Percentiles rank a stretch among this genome's conserved stretches.
phyloP scores from a whole-genome alignment of 2,113 vertebrate species.

The Alosa alosa region DNA sequence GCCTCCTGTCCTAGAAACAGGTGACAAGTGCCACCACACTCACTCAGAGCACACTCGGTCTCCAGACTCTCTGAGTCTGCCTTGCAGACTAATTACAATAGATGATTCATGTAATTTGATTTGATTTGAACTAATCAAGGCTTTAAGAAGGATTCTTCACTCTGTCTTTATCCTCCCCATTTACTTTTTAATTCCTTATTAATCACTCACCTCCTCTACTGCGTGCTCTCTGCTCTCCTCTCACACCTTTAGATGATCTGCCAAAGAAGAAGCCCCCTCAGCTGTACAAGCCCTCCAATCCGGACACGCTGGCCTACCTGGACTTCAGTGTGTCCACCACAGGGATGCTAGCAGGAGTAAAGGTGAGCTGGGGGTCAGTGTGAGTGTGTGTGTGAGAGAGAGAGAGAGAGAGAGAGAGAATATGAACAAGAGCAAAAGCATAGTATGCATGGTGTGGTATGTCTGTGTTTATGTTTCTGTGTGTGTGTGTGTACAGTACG shows the following conservation, averaged over 20 bases:
- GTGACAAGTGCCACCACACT: slow-evolving; percentile 59
- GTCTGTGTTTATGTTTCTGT: background rate
- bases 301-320: slow-evolving; percentile 93
- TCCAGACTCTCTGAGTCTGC: background rate
- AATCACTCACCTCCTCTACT: background rate
- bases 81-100: background rate
- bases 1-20: slow-evolving; percentile 95
- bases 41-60: background rate
- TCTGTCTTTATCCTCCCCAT: background rate
- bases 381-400: too few relatives aligned
- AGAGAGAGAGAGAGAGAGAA: too few relatives aligned
- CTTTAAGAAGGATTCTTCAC: background rate
- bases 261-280: slow-evolving; percentile 97
- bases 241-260: slow-evolving; percentile 82
- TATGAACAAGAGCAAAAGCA: too few relatives aligned
- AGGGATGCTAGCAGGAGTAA: slow-evolving; percentile 97
- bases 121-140: background rate
- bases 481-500: background rate
- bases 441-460: background rate
- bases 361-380: slow-evolving; percentile 70
- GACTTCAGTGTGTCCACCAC: slow-evolving; percentile 99
- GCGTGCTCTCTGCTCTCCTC: background rate
- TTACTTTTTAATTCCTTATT: background rate
- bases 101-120: background rate
- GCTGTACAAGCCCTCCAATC: slow-evolving; percentile 95